Conservation (phyloP, 2,888 invertebrate species). For the Deroplatys truncata region DNA sequence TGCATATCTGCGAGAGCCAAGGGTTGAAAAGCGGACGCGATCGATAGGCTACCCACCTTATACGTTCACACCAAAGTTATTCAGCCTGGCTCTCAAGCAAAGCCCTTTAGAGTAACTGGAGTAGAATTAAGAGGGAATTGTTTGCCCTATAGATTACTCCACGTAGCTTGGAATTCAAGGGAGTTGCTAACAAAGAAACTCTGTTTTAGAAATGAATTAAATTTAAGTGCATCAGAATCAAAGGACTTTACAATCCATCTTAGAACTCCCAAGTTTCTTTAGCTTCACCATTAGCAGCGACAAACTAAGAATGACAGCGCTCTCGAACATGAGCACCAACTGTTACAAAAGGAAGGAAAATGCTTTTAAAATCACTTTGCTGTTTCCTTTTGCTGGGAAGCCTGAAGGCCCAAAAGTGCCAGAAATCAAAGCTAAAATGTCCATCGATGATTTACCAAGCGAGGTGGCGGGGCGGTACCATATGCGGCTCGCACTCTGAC, state of each 20-base stretch:
- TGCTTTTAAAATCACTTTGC: no score
- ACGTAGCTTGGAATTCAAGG: not conserved
- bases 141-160: not conserved
- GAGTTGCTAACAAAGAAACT: not conserved
- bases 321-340: not conserved
- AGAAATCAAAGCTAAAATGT: no score
- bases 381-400: no score
- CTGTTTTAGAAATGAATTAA: not conserved
- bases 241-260: not conserved
- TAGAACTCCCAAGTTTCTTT: not conserved
- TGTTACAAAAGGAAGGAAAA: no score
- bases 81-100: not conserved
- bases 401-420: no score
- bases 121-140: not conserved
- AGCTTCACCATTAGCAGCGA: not conserved
- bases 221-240: not conserved
- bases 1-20: not conserved
- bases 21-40: not conserved
- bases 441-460: no score
- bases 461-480: no score
- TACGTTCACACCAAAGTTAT: not conserved
- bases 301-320: not conserved
- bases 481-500: no score
- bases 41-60: not conserved
- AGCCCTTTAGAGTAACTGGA: not conserved